These are phyloP conservation scores for Muricea muricata DNA, from an alignment of 92 coral and sea anemone genomes.

Conservation along the genomic window DNA sequence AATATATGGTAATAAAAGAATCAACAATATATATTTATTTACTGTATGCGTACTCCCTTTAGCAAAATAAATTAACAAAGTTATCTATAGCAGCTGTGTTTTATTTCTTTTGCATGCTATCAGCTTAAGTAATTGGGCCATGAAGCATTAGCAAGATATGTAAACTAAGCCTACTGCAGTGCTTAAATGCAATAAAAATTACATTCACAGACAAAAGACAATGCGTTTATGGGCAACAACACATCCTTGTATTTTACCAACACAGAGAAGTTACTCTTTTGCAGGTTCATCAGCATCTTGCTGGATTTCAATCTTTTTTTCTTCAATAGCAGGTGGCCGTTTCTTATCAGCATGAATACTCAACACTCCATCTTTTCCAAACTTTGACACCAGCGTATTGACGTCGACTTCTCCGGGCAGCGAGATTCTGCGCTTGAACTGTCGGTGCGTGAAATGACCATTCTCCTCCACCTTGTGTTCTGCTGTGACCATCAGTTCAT, in stretches of 20 bases:
- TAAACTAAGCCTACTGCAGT: neutral
- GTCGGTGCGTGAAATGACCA: constrained; percentile 79
- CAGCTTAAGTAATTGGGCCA: neutral
- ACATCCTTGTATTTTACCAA: neutral
- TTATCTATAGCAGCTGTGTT: neutral
- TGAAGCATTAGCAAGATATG: neutral
- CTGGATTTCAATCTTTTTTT: constrained; percentile 69
- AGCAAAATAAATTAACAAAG: too few relatives aligned
- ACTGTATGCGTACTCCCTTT: too few relatives aligned
- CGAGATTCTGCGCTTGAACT: constrained; percentile 85
- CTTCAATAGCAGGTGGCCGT: constrained; percentile 68
- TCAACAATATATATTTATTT: too few relatives aligned
- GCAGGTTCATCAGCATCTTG: constrained; percentile 52
- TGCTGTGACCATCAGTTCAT: constrained; percentile 85
- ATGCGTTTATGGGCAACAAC: neutral
- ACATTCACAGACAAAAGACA: too few relatives aligned
- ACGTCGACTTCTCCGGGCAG: constrained; percentile 91
- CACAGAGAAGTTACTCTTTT: neutral
- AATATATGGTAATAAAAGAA: too few relatives aligned
- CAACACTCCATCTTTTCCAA: constrained; percentile 82
- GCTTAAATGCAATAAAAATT: neutral
- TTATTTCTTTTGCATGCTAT: neutral
- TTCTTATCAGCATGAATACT: constrained; percentile 80
- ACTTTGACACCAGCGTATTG: constrained; percentile 74
- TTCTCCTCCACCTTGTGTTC: constrained; percentile 78